Conservation (phyloP, 2,888 invertebrate species). For the Pyrrhia umbra region DNA sequence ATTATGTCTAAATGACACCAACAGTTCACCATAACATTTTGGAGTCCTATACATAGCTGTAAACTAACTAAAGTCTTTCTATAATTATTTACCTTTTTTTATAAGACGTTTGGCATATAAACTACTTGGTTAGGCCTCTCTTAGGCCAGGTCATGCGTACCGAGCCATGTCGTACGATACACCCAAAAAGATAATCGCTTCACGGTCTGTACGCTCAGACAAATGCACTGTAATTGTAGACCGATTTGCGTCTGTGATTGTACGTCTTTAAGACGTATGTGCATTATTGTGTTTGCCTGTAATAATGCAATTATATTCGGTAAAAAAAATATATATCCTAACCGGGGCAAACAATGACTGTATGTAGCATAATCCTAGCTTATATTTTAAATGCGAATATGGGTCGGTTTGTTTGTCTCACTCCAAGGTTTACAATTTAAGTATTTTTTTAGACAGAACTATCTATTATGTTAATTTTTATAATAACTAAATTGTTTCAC, state of each 20-base stretch:
- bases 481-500: background rate
- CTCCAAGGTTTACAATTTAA: too few relatives aligned
- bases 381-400: too few relatives aligned
- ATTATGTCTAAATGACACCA: too few relatives aligned
- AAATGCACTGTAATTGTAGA: conserved; percentile 39
- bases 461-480: background rate
- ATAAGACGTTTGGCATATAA: conserved; percentile 8
- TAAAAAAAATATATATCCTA: background rate
- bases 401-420: too few relatives aligned
- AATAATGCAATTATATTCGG: background rate
- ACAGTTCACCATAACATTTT: too few relatives aligned
- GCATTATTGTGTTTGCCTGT: conserved; percentile 2
- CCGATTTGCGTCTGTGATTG: conserved; percentile 23
- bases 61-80: too few relatives aligned
- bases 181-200: conserved; percentile 66
- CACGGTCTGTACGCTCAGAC: conserved; percentile 60
- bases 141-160: conserved; percentile 64
- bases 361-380: background rate
- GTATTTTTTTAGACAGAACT: too few relatives aligned
- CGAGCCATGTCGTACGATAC: conserved; percentile 59
- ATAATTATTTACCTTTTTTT: background rate
- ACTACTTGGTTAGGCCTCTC: conserved; percentile 50
- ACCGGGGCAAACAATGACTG: background rate
- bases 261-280: conserved; percentile 8
- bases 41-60: too few relatives aligned